Base-by-base conservation (phyloP, 2,888 invertebrate genomes). In the Steinernema carpocapsae region DNA sequence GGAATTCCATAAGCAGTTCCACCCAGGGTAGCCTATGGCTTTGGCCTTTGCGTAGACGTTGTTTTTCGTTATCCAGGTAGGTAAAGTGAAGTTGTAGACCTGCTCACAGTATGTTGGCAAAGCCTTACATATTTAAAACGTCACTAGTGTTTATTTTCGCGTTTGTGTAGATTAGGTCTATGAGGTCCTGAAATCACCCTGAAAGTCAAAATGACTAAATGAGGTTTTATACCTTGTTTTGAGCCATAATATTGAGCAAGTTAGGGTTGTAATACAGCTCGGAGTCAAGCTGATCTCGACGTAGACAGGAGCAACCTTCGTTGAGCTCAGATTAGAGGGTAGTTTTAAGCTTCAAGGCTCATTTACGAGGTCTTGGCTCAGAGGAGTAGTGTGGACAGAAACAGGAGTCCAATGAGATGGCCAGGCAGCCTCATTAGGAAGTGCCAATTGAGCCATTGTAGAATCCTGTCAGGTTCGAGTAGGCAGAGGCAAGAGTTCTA, bases 381-480 rank as follows among this genome's bases (percentile, higher is more conserved):
- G 74, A 6, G 76, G 78, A 0, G 83, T 74, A 0, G 84, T 83
- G 71, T 84, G 84, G 7, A 84, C 81, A 10, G 84, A 83, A 24
- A 84, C 76, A 0, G 84, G 84, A 0, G 84, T 83, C 84, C 84
- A 84, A 17, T 76, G 76, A 0, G 70, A 70, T 0, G 84, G 84
- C 84, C 84, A 84, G 19, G 26, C 6, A 56, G 45, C 4, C 37
- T 10, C 14, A 26, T 76, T 74, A 12, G 84, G 84, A 71, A 32
- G 82, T 82, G 1, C 32, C 71, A 17, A 83, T 82, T 0, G 75
- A 37, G 14, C 75, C 72, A 12, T 83, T 83, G 88, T 91, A 94
- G 74, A 94, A 88, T 1, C 93, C 94, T 70, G 94, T 94, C 78
- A 94, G 89, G 88, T 94, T 92, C 0, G 92, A 90, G 85, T 92